Evolutionary conservation across 2,888 invertebrate species (phyloP), one percentile per base, ranked within the genome.

Genomic region (Diarsia dahlii): DNA sequence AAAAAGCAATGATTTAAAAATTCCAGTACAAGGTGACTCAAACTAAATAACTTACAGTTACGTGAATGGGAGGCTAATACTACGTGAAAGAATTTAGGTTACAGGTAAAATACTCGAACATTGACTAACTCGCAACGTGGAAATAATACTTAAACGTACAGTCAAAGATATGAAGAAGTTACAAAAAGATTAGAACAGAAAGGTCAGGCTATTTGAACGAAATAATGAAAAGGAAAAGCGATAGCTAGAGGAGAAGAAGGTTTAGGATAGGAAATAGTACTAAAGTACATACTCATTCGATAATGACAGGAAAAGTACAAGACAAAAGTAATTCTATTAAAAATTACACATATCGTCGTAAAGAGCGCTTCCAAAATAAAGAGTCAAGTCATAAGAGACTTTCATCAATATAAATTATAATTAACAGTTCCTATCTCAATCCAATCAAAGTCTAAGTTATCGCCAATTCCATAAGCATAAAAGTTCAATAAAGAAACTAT

Each of bases 11-110:
- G 12, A 78, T 69, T 68, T 23, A 46, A 68, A 73, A 73, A 69
- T 60, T 39, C 68, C 23, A 52, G 20, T n/a, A 58, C 50, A 34
- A 62, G 39, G 52, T 74, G 80, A 70, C 69, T 74, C 69, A 74
- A 66, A 62, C 46, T 4, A 52, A 76, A 77, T 34, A 39, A 77
- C 78, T 62, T 66, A 73, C 73, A 69, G 69, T 79, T 74, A 79
- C 83, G 79, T 66, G 79, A 74, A 82, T 66, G 66, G 80, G 45
- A 74, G 52, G 52, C 74, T 50, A 82, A 80, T 81, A 67, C 77
- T 68, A 78, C 79, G 69, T 74, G 69, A n/a, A 70, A 66, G 83
- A 65, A 81, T 83, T 81, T 83, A 70, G 81, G 83, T 81, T 74
- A 74, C 74, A 66, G 45, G 73, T 74, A 79, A 74, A 58, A 83